Base-by-base conservation (phyloP, 2,113 vertebrate species). In the Bos indicus region DNA sequence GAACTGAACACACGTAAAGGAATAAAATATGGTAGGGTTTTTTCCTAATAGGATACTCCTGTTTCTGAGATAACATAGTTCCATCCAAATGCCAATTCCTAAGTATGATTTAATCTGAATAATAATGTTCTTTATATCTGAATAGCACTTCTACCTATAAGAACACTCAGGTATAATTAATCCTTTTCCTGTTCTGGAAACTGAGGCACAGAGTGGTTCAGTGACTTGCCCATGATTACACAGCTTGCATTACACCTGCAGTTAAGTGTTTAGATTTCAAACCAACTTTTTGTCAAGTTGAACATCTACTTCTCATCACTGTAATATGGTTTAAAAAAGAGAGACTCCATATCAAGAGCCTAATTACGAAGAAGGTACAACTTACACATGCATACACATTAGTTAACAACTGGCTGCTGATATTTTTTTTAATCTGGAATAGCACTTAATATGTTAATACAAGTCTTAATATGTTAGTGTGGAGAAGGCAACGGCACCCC, bases 361-460 rank as follows among this genome's bases (percentile, higher is more conserved):
- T 26, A 17, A 2, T 21, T 5, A 48, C 2, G 17, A 62, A 15
- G 62, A 56, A 1, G 6, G 30, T 12, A 11, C 33, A 3, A 7
- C 23, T 25, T 26, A 26, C 6, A 83, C 8, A 6, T 4, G 1
- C 12, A 11, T 28, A 54, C 33, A 43, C 36, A 19, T 17, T 13
- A 8, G 17, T 59, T 77, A 8, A 14, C 51, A 4, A 21, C 30
- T 13, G 46, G 11, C 10, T 59, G 21, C 48, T 7, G 13, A 2
- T 33, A 8, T 15, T 48, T 78, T 43, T 48, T 59, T 26, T 11
- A 25, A 43, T 46, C 26, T 59, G 60, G 14, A 91, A 46, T 33
- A 16, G 17, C 6, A 4, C 23, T 16, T 56, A 51, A 57, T 52
- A 43, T 46, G 5, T 19, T 48, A 77, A 3, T 86, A 33, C 60